A percentile compares a stretch with the other conserved stretches of the same genome.
Conservation (phyloP, 2,888 invertebrate genomes). For the Piscicola geometra region DNA sequence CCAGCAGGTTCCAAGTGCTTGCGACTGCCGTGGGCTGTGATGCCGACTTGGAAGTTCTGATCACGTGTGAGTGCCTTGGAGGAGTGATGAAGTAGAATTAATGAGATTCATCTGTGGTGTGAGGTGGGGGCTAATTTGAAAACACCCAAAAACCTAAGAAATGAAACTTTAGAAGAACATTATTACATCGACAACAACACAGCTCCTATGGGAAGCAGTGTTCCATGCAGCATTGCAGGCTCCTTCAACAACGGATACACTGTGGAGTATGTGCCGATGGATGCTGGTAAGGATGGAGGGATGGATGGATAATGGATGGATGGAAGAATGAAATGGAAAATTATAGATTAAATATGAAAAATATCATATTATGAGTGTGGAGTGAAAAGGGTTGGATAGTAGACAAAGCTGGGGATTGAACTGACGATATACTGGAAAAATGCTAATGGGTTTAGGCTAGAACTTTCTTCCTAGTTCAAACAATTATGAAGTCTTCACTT, state of each 20-base stretch:
- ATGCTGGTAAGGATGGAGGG: conserved; percentile 41
- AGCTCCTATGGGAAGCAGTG: conserved; percentile 40
- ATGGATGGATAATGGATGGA: too few relatives aligned
- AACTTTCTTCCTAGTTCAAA: neutral
- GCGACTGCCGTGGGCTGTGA: conserved; percentile 57
- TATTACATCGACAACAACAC: neutral
- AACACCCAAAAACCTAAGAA: neutral
- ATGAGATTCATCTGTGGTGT: too few relatives aligned
- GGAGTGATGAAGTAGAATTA: too few relatives aligned
- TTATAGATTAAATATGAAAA: too few relatives aligned
- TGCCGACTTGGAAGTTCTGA: conserved; percentile 58
- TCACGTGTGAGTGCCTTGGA: conserved; percentile 57
- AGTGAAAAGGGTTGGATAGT: too few relatives aligned
- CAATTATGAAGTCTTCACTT: neutral
- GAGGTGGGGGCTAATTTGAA: too few relatives aligned
- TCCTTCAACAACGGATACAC: conserved; percentile 33
- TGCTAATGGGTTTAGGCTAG: neutral
- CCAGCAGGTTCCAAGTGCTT: conserved; percentile 57
- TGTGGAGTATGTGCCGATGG: conserved; percentile 42
- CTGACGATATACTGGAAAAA: neutral
- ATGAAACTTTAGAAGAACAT: neutral
- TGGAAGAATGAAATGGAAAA: too few relatives aligned
- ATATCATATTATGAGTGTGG: too few relatives aligned
- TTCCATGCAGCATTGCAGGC: conserved; percentile 37
- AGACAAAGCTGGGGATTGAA: too few relatives aligned